Evolutionary conservation across 2,113 vertebrate species (phyloP).

Genomic region (Platysternon megacephalum): DNA sequence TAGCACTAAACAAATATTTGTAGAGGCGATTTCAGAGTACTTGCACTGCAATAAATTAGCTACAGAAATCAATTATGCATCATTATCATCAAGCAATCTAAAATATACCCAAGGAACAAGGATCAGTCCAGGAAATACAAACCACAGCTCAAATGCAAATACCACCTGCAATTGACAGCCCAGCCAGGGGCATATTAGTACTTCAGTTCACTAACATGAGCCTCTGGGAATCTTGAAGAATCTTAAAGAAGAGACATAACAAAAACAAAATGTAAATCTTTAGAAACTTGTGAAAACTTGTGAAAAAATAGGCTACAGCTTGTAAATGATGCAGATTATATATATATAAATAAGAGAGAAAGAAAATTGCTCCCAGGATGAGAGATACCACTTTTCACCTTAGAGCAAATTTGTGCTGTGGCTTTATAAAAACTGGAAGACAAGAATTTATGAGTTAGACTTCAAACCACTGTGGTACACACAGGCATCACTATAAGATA

Average conservation of each 20-base stretch:
- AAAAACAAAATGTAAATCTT: conserved; percentile 1
- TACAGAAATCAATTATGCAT: conserved; percentile 40
- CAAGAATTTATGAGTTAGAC: neutral
- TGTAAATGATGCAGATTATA: neutral
- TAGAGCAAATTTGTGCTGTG: neutral
- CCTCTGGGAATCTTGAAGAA: neutral
- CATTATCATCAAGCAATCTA: conserved; percentile 30
- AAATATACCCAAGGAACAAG: neutral
- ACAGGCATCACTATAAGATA: neutral
- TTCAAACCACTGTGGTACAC: neutral
- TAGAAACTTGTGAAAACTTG: neutral
- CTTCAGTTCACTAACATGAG: neutral
- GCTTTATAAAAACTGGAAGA: neutral
- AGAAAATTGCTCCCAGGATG: neutral
- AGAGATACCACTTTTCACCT: neutral
- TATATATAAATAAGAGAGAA: neutral
- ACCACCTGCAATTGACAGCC: neutral
- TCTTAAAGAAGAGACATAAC: neutral
- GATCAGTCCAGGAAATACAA: conserved; percentile 20
- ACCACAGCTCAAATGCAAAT: conserved; percentile 19
- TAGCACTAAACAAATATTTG: conserved; percentile 57
- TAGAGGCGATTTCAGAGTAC: conserved; percentile 26
- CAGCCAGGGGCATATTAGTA: neutral
- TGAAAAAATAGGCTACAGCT: neutral
- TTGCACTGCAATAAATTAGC: conserved; percentile 45